Conservation (phyloP, 2,888 invertebrate species). For the Rhingia campestris region DNA sequence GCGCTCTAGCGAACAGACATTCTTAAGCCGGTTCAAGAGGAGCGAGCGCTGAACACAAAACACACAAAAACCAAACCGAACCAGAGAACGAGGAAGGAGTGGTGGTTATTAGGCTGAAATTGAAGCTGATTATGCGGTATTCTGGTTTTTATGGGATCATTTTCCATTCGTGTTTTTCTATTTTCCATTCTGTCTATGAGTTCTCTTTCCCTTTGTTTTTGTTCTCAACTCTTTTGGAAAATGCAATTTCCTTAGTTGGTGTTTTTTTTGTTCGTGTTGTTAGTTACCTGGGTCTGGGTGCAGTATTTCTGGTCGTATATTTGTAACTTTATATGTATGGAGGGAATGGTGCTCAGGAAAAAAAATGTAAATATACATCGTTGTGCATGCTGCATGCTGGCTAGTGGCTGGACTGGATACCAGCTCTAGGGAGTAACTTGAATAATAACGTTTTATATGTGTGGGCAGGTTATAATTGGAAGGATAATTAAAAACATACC, state of each 20-base stretch:
- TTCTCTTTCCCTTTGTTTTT: slow-evolving; percentile 28
- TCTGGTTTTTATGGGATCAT: slow-evolving; percentile 71
- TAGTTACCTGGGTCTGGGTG: slow-evolving; percentile 56
- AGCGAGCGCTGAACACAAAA: slow-evolving; percentile 29
- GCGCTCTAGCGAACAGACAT: slow-evolving; percentile 52
- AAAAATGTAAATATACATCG: slow-evolving; percentile 14
- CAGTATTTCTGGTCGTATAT: slow-evolving; percentile 26
- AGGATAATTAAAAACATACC: slow-evolving; percentile 43
- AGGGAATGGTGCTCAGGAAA: not conserved
- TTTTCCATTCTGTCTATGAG: slow-evolving; percentile 44
- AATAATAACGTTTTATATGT: slow-evolving; percentile 4
- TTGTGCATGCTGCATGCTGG: not conserved
- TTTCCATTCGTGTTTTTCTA: slow-evolving; percentile 45
- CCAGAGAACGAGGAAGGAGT: slow-evolving; percentile 58
- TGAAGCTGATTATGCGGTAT: slow-evolving; percentile 73
- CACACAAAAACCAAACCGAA: slow-evolving; percentile 6
- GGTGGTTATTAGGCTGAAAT: slow-evolving; percentile 69
- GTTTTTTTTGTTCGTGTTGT: not conserved
- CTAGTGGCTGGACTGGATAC: slow-evolving; percentile 3
- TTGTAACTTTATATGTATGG: slow-evolving; percentile 1
- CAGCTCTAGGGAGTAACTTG: not conserved
- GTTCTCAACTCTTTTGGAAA: slow-evolving; percentile 52
- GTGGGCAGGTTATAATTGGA: slow-evolving; percentile 43
- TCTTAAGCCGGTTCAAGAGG: slow-evolving; percentile 58
- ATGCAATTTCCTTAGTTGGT: slow-evolving; percentile 44